Base-by-base conservation (phyloP, 2,113 vertebrate species). In the Zingel zingel region DNA sequence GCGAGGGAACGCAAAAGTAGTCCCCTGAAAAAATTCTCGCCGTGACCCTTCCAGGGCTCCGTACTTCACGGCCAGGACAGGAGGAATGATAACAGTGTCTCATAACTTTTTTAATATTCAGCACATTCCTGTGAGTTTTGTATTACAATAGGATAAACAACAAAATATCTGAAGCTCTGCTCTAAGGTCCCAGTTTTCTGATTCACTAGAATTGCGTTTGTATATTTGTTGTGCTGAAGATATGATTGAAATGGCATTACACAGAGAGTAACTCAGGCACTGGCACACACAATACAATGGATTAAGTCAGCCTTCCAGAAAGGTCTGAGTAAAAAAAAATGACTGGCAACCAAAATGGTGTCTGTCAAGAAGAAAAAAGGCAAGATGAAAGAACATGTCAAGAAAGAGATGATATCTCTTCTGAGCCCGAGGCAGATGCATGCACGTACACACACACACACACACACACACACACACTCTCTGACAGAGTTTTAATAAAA, bases 401-500 rank as follows among this genome's bases (percentile, higher is more conserved):
- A 89, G 78, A 84, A 85, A 93, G 84, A 87, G 93, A 94, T 95
- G 90, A 95, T 95, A 94, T 95, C 93, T 93, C 91, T 88, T 89
- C 92, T 86, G 86, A 89, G 92, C 93, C 91, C 23, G 77, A 90
- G 93, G 93, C 90, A 79, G 74, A 89, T 65, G 62, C 74, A 78
- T 6, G 25, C 79, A 79, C 48, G 8, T 1, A 56, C 63, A 27
- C 74, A 33, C 45, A 57, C 39, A 71, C 78, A 25, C 33, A 65
- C 61, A 53, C 39, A 54, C 74, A 83, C 74, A 65, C 58, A 64
- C 70, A 51, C 66, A 86, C 87, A 88, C 78, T 66, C 87, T 87
- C 81, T 94, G 90, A 95, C 93, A 94, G 92, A 93, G 91, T 95
- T 95, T 95, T 94, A 95, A 95, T 95, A 94, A 95, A 94, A 94